phyloP scores from a whole-genome alignment of 1,140 invertebrate species.

The Drosophila orosa region DNA sequence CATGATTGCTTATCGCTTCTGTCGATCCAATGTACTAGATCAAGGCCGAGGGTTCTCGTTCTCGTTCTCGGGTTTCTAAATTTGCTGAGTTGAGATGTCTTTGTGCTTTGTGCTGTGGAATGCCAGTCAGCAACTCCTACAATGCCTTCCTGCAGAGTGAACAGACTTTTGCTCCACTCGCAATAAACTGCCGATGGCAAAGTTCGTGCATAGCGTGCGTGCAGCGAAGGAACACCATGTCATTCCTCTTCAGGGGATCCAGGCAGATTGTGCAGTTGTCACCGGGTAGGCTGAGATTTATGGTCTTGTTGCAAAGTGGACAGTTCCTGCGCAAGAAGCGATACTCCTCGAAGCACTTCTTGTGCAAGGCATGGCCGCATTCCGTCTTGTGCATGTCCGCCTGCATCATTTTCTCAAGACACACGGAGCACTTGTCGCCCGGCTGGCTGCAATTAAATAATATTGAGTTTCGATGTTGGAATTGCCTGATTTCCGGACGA shows the following conservation, averaged over 20 bases:
- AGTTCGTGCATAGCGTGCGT: constrained; percentile 43
- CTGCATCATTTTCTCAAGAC: constrained; percentile 1
- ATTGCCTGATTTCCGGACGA: too few species aligned
- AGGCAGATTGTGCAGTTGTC: constrained; percentile 53
- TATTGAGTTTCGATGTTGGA: background rate
- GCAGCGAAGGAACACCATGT: constrained; percentile 40
- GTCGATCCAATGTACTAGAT: background rate
- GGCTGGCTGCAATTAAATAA: constrained; percentile 30
- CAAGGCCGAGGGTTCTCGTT: background rate
- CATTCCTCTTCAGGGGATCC: background rate
- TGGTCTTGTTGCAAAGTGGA: constrained; percentile 21
- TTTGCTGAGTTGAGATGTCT: background rate
- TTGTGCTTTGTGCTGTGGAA: background rate
- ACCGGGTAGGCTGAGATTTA: constrained; percentile 13
- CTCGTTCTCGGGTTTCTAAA: background rate
- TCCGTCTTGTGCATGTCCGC: constrained; percentile 27
- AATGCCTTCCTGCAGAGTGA: constrained; percentile 26
- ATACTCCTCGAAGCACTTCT: constrained; percentile 28
- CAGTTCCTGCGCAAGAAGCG: constrained; percentile 23
- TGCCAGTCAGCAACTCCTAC: background rate
- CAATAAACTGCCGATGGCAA: constrained; percentile 21
- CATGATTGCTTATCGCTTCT: constrained; percentile 32
- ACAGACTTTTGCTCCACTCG: constrained; percentile 1
- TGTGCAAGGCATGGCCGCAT: constrained; percentile 62
- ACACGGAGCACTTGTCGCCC: constrained; percentile 48